phyloP scores from a whole-genome alignment of 2,888 invertebrate species.

The Apodemia zela region DNA sequence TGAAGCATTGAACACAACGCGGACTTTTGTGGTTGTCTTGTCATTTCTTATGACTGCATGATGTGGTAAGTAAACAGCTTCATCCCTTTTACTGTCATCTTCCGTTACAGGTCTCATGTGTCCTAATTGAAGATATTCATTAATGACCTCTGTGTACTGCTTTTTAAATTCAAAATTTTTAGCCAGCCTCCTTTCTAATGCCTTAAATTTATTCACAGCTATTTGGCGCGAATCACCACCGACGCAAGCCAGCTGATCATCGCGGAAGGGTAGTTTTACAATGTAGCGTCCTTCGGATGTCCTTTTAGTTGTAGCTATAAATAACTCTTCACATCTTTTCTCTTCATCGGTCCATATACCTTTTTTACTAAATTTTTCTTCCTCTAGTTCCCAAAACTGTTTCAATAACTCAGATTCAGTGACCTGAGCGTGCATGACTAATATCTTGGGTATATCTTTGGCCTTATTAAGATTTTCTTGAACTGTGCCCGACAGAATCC shows the following conservation, averaged over 20 bases:
- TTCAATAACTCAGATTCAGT: too few relatives aligned
- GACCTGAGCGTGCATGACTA: too few relatives aligned
- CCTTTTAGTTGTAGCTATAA: too few relatives aligned
- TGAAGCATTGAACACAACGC: constrained; percentile 30
- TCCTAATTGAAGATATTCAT: constrained; percentile 31
- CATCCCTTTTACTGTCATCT: constrained; percentile 20
- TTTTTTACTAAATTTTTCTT: too few relatives aligned
- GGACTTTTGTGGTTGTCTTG: constrained; percentile 25
- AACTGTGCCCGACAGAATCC: constrained; percentile 25
- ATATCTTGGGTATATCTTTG: too few relatives aligned
- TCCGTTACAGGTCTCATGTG: constrained; percentile 28
- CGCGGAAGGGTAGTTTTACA: too few relatives aligned
- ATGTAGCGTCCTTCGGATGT: too few relatives aligned
- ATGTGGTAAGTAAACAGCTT: constrained; percentile 36
- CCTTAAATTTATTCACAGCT: background rate
- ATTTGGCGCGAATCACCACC: constrained; percentile 1
- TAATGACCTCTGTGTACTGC: constrained; percentile 31
- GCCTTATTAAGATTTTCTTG: too few relatives aligned
- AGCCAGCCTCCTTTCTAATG: background rate
- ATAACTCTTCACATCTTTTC: too few relatives aligned
- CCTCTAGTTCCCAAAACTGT: too few relatives aligned
- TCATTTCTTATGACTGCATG: constrained; percentile 36
- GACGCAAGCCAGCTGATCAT: background rate
- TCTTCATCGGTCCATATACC: too few relatives aligned
- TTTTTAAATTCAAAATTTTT: constrained; percentile 25